Evolutionary conservation across 2,888 invertebrate species (phyloP), one percentile per base, ranked within the genome.

Genomic region (Noctua janthina): DNA sequence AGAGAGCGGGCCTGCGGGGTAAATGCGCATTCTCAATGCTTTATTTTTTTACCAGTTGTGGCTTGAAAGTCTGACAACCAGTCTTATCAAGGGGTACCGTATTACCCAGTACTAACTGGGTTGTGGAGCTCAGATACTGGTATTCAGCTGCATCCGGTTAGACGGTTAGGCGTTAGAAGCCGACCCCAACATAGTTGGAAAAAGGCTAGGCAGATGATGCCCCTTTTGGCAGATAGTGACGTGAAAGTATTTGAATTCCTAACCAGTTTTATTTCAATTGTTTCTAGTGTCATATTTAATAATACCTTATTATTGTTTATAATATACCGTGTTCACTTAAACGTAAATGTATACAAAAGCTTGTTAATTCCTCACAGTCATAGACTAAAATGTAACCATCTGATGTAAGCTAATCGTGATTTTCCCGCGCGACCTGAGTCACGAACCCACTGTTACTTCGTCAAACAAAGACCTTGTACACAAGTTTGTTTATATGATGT

Each of bases 391-490:
- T 78, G 17, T 59, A 59, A 35, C 64, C 69, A 75, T 87, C 69
- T 79, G 79, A 83, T 75, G 72, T 74, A 23, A 84, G 4, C 3
- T 68, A 74, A 74, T 84, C 87, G 76, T 77, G 87, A 87, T 83
- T 75, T 84, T 84, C 84, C 76, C 62, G 56, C 67, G 73, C 76
- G 59, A 29, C 29, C 29, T 20, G 5, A 84, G 85, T 85, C 87
- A 85, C 87, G 85, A 85, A 76, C 10, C 11, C 2, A 72, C 51
- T 64, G 74, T 80, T 77, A 87, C 84, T 87, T 84, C 71, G 69
- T 84, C 72, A 76, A 54, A 74, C 62, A 66, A 76, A 76, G 84
- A 76, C 88, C 86, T 87, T 86, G 86, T 83, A 62, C 29, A 84
- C 54, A 73, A 77, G 66, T 87, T 70, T 75, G 84, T 79, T 66